These are phyloP conservation scores for Pyrocephalus nanus DNA, from an alignment of 2,797 vertebrate genomes.

Conservation along the genomic window DNA sequence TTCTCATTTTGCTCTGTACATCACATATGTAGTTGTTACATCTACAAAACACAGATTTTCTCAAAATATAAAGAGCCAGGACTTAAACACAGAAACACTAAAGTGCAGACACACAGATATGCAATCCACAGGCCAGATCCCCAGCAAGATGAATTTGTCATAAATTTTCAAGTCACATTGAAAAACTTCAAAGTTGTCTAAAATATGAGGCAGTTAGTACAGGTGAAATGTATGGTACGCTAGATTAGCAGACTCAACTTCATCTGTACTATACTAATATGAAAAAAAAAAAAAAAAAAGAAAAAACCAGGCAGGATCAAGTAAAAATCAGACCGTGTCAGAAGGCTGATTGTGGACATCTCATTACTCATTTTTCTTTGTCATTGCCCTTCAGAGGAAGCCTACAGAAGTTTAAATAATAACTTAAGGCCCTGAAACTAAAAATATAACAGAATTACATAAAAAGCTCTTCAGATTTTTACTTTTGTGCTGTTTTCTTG, in stretches of 20 bases:
- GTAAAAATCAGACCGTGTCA: neutral
- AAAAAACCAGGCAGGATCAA: neutral
- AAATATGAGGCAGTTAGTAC: neutral
- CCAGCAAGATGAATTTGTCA: neutral
- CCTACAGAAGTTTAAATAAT: neutral
- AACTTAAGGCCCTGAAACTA: neutral
- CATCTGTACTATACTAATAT: neutral
- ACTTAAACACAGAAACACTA: neutral
- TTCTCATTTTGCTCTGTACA: neutral
- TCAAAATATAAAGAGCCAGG: neutral
- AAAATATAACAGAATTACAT: neutral
- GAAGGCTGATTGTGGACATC: neutral
- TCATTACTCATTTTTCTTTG: neutral
- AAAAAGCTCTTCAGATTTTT: neutral
- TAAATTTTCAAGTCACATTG: neutral
- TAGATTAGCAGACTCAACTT: neutral
- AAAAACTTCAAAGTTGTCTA: neutral
- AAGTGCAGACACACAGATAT: neutral
- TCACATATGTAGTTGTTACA: neutral
- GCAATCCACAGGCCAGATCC: neutral
- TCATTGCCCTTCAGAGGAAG: neutral
- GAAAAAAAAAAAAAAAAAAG: neutral
- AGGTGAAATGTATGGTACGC: neutral
- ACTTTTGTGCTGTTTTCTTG: neutral
- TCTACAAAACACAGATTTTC: neutral